Percentiles rank a stretch among this genome's conserved stretches.
Evolutionary conservation across 2,113 vertebrate species (phyloP).

Genomic region (Pavo muticus): DNA sequence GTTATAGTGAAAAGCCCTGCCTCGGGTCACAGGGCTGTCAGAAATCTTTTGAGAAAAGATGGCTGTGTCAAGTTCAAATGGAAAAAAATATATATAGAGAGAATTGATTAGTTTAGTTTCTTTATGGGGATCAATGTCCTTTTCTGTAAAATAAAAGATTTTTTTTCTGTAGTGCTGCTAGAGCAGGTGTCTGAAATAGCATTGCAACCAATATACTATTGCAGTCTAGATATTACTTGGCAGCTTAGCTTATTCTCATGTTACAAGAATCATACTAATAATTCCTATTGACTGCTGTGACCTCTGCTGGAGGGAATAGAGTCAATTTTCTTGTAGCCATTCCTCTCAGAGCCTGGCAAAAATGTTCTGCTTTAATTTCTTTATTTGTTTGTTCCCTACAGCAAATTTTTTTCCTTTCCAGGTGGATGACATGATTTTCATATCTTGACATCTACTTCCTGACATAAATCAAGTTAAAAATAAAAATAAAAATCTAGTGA

Average conservation of each 20-base stretch:
- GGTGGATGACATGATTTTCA: conserved; percentile 39
- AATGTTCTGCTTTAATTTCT: neutral
- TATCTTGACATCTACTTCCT: conserved; percentile 7
- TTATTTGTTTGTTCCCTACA: conserved; percentile 27
- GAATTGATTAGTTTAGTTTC: neutral
- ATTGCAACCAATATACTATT: neutral
- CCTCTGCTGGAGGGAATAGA: conserved; percentile 28
- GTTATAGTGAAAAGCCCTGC: neutral
- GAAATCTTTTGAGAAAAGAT: neutral
- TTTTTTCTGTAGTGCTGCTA: neutral
- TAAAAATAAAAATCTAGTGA: neutral
- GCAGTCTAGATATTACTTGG: neutral
- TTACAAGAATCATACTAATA: conserved; percentile 28
- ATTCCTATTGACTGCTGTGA: conserved; percentile 50
- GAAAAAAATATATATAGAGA: neutral
- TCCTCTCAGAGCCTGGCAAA: neutral
- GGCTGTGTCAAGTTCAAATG: neutral
- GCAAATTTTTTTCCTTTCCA: conserved; percentile 14
- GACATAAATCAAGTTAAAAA: neutral
- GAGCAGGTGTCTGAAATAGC: neutral
- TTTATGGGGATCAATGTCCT: neutral
- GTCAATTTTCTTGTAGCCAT: neutral
- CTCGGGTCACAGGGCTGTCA: neutral
- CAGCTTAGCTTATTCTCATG: neutral
- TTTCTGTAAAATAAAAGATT: neutral